Base-by-base conservation (phyloP, 2,888 invertebrate genomes). In the Bellardia bayeri region DNA sequence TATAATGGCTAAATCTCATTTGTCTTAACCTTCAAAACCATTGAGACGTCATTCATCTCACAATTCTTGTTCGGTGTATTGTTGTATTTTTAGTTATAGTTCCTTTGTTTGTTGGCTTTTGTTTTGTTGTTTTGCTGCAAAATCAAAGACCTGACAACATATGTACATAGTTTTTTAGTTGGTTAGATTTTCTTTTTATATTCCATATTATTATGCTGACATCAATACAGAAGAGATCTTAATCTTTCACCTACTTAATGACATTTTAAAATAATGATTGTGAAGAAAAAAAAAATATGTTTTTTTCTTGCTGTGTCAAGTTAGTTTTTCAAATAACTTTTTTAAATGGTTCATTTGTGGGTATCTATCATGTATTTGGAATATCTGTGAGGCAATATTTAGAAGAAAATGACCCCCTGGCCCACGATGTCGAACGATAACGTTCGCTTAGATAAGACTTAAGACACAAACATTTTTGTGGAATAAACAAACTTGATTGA, bases 11-110 rank as follows among this genome's bases (percentile, higher is more conserved):
- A 83, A 86, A 82, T 76, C 76, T 71, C 69, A 78, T 88, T 85
- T 88, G 80, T 85, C 76, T 88, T 82, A 85, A 80, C 83, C 85
- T 88, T 88, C 88, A 82, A 54, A 82, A 37, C 33, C 54, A 83
- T 88, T 82, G 51, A 82, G 75, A 85, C 85, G 85, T 85, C 85
- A 83, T 82, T 79, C 61, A 61, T 80, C 66, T 76, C 51, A 72
- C 72, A 83, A 80, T 75, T 86, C 42, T 68, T 71, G 66, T 68
- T 45, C 58, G 42, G 37, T 23, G n/a, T 51, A 49, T 64, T 45
- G 63, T 78, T 64, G 40, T 23, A 23, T 23, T 56, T 40, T 66
- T n/a, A 13, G 33, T 63, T 45, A 45, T 13, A 42, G 42, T 49
- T 68, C 14, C 11, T 45, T 76, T 64, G 64, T 33, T 79, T 45